Conservation (phyloP, 1,140 invertebrate genomes). For the Pristionchus pacificus region DNA sequence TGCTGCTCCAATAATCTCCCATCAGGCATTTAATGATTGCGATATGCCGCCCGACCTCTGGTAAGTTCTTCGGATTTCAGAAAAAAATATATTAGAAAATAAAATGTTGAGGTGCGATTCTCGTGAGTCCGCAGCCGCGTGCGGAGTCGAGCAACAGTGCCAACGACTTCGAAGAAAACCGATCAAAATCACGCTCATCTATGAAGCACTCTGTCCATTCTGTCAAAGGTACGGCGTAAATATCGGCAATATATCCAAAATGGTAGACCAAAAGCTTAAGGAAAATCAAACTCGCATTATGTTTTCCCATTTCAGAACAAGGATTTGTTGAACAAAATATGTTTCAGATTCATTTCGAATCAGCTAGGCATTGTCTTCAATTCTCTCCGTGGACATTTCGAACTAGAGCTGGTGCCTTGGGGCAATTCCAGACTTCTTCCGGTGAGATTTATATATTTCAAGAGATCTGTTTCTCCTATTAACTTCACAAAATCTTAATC, state of each 20-base stretch:
- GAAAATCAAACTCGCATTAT: not conserved
- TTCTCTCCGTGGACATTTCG: conserved; percentile 41
- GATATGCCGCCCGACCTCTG: conserved; percentile 51
- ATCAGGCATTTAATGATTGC: conserved; percentile 14
- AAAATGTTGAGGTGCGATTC: conserved; percentile 46
- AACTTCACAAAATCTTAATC: not conserved
- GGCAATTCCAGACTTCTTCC: conserved; percentile 49
- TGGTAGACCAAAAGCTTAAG: not conserved
- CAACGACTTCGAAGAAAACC: conserved; percentile 42
- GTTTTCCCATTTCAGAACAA: not conserved
- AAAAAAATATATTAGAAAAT: not conserved
- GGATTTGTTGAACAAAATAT: not conserved
- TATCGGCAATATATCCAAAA: not conserved
- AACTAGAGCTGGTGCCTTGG: conserved; percentile 53
- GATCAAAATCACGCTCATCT: conserved; percentile 54
- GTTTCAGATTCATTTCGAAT: conserved; percentile 49
- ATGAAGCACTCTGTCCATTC: conserved; percentile 54
- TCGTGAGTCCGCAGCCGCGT: conserved; percentile 47
- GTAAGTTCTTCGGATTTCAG: conserved; percentile 16
- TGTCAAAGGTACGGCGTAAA: conserved; percentile 44
- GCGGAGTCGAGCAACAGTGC: conserved; percentile 49
- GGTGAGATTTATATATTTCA: conserved; percentile 32
- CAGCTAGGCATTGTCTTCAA: conserved; percentile 48
- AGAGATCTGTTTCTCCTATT: not conserved
- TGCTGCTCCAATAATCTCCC: not conserved